Base-by-base conservation (phyloP, 2,888 invertebrate genomes). In the Cataglyphis rosenhaueri region DNA sequence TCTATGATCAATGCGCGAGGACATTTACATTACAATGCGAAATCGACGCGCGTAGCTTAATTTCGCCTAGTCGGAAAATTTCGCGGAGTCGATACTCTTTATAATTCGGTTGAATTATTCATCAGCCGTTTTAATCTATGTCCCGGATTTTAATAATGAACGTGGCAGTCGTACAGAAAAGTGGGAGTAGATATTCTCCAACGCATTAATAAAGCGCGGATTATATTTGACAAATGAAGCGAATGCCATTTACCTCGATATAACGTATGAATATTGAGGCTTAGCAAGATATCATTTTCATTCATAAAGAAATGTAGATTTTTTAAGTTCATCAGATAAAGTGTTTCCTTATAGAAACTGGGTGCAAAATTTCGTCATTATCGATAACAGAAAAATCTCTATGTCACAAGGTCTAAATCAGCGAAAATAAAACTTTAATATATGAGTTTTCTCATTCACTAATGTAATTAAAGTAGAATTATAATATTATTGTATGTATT, bases 111-210 rank as follows among this genome's bases (percentile, higher is more conserved):
- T 79, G 78, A 79, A 79, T 79, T 79, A 79, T 79, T 79, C 78
- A 79, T 79, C 78, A 70, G 21, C 35, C 59, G 59, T 44, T 70
- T 79, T 79, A 79, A 79, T 79, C 78, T 79, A 21, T 78, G 78
- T 79, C n/a, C 78, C 18, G 71, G 71, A 79, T 79, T 79, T 79
- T 79, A 79, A 78, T 78, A 78, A 79, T 70, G 78, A 79, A 79
- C 44, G 35, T 25, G 41, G 71, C 44, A 70, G 70, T 70, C 59
- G 32, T 57, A 70, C 32, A 41, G 41, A 52, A 52, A 52, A 10
- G 21, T 21, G 32, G 2, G 35, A 68, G 25, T 25, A 25, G 68
- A 59, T 79, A 70, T 44, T 21, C 35, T 18, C 44, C 59, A 44
- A 79, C 57, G 71, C 59, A 79, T 79, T 79, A 79, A 79, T 79